Conservation (phyloP, 2,797 vertebrate genomes). For the Poeciliopsis gracilis region DNA sequence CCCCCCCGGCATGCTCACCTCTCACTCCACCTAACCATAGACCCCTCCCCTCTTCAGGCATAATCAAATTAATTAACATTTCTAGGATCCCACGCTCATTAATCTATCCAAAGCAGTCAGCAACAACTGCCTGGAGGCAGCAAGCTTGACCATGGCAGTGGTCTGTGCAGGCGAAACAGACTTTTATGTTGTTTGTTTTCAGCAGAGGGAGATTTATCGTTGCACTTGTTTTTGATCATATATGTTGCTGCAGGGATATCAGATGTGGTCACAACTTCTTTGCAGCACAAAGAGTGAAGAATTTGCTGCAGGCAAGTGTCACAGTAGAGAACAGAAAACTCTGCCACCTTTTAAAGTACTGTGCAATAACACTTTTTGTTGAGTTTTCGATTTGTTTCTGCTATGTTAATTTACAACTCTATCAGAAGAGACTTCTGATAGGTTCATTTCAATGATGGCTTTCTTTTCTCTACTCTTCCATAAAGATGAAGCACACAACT, state of each 20-base stretch:
- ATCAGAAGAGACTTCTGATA: background rate
- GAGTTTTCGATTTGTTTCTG: background rate
- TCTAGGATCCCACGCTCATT: constrained; percentile 79
- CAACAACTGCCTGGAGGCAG: constrained; percentile 56
- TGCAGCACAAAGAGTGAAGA: background rate
- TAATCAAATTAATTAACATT: constrained; percentile 87
- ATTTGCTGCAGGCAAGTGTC: background rate
- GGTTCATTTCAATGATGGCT: background rate
- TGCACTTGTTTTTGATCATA: background rate
- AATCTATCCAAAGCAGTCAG: constrained; percentile 76
- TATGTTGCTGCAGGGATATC: background rate
- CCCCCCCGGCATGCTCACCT: constrained; percentile 62
- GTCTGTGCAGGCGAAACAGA: constrained; percentile 15
- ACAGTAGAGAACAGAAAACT: background rate
- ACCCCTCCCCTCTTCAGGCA: constrained; percentile 57
- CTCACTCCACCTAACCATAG: constrained; percentile 60
- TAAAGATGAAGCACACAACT: background rate
- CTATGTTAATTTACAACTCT: background rate
- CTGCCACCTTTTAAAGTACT: background rate
- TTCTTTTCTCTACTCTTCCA: background rate
- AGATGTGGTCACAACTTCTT: background rate
- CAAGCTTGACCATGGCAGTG: constrained; percentile 38
- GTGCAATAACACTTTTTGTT: background rate
- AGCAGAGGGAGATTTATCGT: background rate
- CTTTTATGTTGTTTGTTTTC: constrained; percentile 6